Evolutionary conservation across 2,888 invertebrate genomes (phyloP).

Genomic region (Phyto melanocephala): DNA sequence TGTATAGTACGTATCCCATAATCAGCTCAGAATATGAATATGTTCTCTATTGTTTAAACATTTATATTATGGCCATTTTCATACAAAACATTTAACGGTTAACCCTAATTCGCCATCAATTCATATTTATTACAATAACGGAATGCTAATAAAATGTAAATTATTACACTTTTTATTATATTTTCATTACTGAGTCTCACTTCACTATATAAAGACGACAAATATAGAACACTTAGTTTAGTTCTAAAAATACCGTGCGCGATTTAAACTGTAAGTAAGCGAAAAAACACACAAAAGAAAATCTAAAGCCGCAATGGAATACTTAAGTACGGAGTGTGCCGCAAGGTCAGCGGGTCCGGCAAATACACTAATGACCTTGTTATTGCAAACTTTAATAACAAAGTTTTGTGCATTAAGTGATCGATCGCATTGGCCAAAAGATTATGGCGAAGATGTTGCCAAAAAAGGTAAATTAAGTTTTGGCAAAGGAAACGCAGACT

Average conservation of each 20-base stretch:
- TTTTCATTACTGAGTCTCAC: neutral
- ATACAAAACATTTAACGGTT: neutral
- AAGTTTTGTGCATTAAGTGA: constrained; percentile 82
- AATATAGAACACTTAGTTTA: constrained; percentile 28
- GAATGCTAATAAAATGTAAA: constrained; percentile 50
- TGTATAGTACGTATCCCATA: too few species aligned
- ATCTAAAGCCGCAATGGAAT: constrained; percentile 73
- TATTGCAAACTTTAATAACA: constrained; percentile 81
- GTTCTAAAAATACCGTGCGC: neutral
- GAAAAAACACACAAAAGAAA: neutral
- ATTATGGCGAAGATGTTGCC: constrained; percentile 75
- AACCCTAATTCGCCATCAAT: constrained; percentile 9
- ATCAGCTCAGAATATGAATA: too few species aligned
- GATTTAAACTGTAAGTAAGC: neutral
- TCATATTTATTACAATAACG: constrained; percentile 15
- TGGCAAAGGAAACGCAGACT: neutral
- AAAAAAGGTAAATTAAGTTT: constrained; percentile 52
- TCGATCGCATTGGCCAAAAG: constrained; percentile 81
- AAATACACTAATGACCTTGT: constrained; percentile 81
- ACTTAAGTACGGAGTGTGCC: constrained; percentile 74
- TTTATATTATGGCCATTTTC: too few species aligned
- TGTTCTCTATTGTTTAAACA: too few species aligned
- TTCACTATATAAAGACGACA: constrained; percentile 51
- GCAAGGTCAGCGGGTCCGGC: constrained; percentile 77
- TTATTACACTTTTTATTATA: constrained; percentile 11